Evolutionary conservation across 2,888 invertebrate species (phyloP).

Genomic region (Dicyrtoma fusca): DNA sequence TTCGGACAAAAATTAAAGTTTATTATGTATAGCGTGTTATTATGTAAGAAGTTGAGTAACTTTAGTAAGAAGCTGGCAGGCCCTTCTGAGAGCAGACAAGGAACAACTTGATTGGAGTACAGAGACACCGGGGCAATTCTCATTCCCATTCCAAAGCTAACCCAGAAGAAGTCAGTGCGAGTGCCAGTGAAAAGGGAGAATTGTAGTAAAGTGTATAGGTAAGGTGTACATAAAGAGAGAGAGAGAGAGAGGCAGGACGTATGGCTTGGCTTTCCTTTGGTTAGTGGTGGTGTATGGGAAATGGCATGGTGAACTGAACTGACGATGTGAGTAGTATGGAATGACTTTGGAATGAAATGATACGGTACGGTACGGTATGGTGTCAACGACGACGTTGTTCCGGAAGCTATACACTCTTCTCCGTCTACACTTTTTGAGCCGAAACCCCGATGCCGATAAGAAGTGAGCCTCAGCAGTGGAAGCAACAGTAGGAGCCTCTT

Average conservation of each 20-base stretch:
- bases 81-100: no score
- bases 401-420: slow-evolving; percentile 11
- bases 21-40: no score
- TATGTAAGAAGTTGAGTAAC: no score
- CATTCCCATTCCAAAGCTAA: no score
- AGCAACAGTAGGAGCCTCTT: no score
- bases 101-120: not conserved
- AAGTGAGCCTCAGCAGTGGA: no score
- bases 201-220: not conserved
- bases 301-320: not conserved
- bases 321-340: no score
- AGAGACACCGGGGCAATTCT: not conserved
- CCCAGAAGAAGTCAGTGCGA: no score
- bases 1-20: no score
- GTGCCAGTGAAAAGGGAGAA: not conserved
- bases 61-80: no score
- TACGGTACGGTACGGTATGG: no score
- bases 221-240: not conserved
- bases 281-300: slow-evolving; percentile 1
- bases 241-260: not conserved
- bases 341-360: no score
- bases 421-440: not conserved
- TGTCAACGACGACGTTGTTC: not conserved
- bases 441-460: slow-evolving; percentile 2
- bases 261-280: not conserved